Percentiles rank a stretch among this genome's conserved stretches.
Conservation (phyloP, 2,113 vertebrate species). For the Myiozetetes cayanensis region DNA sequence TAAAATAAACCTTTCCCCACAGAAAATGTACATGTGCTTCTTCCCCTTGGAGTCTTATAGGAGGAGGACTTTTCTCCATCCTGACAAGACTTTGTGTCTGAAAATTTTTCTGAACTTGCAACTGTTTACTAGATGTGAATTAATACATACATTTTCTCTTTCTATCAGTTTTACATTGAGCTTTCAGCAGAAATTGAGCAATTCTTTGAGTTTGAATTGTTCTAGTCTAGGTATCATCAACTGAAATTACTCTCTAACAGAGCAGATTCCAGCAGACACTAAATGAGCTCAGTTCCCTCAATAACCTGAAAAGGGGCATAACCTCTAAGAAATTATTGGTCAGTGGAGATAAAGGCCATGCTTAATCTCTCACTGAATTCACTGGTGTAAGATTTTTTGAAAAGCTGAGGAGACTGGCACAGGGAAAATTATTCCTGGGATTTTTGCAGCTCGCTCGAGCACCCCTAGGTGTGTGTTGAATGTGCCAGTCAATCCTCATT, state of each 20-base stretch:
- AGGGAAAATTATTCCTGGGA: background rate
- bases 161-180: fast-evolving
- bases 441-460: background rate
- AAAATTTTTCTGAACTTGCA: background rate
- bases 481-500: background rate
- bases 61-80: background rate
- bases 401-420: background rate
- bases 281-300: background rate
- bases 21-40: background rate
- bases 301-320: background rate
- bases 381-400: background rate
- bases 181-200: background rate
- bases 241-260: background rate
- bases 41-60: background rate
- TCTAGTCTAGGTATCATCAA: background rate
- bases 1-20: background rate
- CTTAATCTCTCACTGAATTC: background rate
- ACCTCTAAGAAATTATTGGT: background rate
- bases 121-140: background rate
- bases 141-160: background rate
- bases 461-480: background rate
- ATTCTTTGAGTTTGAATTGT: background rate
- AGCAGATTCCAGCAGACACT: background rate
- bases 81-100: background rate
- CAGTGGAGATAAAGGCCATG: background rate